Evolutionary conservation across 2,888 invertebrate genomes (phyloP).

Genomic region (Stenichneumon culpator): DNA sequence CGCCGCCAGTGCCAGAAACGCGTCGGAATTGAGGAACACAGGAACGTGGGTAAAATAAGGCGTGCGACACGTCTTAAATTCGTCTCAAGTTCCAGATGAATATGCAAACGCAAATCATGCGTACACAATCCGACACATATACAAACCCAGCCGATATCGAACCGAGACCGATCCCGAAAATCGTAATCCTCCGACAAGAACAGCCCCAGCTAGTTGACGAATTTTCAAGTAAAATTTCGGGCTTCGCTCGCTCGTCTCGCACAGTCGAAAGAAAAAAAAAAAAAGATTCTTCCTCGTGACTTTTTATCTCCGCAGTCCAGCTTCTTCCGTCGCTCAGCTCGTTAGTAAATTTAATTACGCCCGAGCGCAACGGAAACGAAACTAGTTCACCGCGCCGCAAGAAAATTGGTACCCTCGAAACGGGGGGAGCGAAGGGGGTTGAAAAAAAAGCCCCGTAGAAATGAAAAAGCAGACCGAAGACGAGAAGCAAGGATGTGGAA

Average conservation of each 20-base stretch:
- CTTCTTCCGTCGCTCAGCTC: conserved; percentile 16
- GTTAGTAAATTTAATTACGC: conserved; percentile 58
- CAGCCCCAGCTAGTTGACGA: too few species aligned
- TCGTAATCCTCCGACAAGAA: background rate
- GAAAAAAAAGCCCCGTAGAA: background rate
- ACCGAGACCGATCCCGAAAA: background rate
- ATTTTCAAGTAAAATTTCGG: background rate
- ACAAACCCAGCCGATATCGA: too few species aligned
- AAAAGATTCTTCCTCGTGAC: background rate
- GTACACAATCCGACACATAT: too few species aligned
- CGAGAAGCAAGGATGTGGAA: conserved; percentile 60
- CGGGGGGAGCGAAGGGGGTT: background rate
- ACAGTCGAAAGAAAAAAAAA: background rate
- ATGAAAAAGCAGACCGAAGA: conserved; percentile 25
- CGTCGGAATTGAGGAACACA: too few species aligned
- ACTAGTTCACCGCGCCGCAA: conserved; percentile 35
- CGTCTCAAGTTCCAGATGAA: background rate
- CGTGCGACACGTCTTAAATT: too few species aligned
- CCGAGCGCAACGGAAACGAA: conserved; percentile 18
- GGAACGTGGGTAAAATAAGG: too few species aligned
- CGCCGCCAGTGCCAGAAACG: too few species aligned
- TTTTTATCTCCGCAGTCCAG: background rate
- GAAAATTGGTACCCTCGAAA: conserved; percentile 4
- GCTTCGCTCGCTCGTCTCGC: background rate
- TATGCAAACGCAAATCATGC: background rate